These are phyloP conservation scores for Leptogaster cylindrica DNA, from an alignment of 2,888 invertebrate genomes.

Conservation along the genomic window DNA sequence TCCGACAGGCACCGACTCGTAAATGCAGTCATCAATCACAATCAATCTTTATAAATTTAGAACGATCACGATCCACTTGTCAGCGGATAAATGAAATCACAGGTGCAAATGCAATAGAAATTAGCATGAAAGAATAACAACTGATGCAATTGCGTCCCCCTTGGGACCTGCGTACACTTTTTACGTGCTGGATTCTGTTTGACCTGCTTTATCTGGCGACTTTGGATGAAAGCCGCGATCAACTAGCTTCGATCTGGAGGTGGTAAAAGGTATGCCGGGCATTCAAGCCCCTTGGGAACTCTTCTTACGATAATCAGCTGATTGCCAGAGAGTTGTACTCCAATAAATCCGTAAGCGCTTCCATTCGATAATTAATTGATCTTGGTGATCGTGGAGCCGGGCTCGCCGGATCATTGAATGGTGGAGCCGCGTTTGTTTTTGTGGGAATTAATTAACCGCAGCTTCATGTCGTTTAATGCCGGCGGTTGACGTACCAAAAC, in stretches of 20 bases:
- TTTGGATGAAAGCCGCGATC: not conserved
- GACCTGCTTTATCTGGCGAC: too few species aligned
- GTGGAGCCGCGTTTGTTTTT: slow-evolving; percentile 27
- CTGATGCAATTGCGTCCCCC: too few species aligned
- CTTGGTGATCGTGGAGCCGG: slow-evolving; percentile 18
- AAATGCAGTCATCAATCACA: slow-evolving; percentile 17
- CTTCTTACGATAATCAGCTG: slow-evolving; percentile 24
- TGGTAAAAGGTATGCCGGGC: slow-evolving; percentile 6
- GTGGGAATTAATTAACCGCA: slow-evolving; percentile 40
- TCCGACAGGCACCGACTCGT: too few species aligned
- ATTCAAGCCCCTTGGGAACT: slow-evolving; percentile 8
- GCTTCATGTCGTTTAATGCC: slow-evolving; percentile 36
- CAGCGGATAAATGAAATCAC: slow-evolving; percentile 4
- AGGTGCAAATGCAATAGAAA: slow-evolving; percentile 16
- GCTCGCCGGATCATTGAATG: not conserved
- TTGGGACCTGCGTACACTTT: too few species aligned
- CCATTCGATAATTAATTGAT: slow-evolving; percentile 39
- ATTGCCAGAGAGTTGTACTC: not conserved
- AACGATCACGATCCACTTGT: slow-evolving; percentile 17
- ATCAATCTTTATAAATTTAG: slow-evolving; percentile 19
- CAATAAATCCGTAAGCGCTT: slow-evolving; percentile 31
- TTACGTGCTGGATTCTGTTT: too few species aligned
- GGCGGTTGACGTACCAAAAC: slow-evolving; percentile 35
- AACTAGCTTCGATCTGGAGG: not conserved
- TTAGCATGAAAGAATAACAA: too few species aligned